Conservation (phyloP, 2,888 invertebrate genomes). For the Operophtera brumata region DNA sequence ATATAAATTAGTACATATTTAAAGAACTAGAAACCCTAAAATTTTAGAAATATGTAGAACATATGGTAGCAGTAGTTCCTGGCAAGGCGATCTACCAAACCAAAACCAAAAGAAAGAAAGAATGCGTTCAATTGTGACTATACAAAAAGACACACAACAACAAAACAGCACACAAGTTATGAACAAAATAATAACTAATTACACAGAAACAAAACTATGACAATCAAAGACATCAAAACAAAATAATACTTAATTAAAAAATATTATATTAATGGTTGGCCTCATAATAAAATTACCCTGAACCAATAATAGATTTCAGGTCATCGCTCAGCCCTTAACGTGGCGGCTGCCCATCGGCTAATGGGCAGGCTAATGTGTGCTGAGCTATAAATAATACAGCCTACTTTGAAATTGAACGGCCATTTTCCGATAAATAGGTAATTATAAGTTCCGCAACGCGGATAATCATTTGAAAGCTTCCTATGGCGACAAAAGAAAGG, state of each 20-base stretch:
- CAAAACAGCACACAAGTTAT: too few relatives aligned
- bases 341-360: conserved; percentile 52
- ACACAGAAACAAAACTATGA: too few relatives aligned
- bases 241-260: neutral
- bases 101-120: too few relatives aligned
- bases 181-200: too few relatives aligned
- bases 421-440: conserved; percentile 43
- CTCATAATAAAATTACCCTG: conserved; percentile 30
- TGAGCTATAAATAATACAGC: conserved; percentile 61
- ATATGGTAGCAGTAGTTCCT: neutral
- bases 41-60: neutral
- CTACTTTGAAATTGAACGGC: conserved; percentile 47
- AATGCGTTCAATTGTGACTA: too few relatives aligned
- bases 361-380: conserved; percentile 64
- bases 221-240: too few relatives aligned
- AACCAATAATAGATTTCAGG: conserved; percentile 61
- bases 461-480: conserved; percentile 27
- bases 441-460: conserved; percentile 22
- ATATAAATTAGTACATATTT: neutral
- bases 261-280: neutral
- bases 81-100: too few relatives aligned
- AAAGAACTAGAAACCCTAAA: neutral
- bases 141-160: too few relatives aligned
- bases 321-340: conserved; percentile 62
- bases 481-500: neutral